Evolutionary conservation across 2,888 invertebrate species (phyloP), one percentile per base, ranked within the genome.

Genomic region (Argyra leucocephala): DNA sequence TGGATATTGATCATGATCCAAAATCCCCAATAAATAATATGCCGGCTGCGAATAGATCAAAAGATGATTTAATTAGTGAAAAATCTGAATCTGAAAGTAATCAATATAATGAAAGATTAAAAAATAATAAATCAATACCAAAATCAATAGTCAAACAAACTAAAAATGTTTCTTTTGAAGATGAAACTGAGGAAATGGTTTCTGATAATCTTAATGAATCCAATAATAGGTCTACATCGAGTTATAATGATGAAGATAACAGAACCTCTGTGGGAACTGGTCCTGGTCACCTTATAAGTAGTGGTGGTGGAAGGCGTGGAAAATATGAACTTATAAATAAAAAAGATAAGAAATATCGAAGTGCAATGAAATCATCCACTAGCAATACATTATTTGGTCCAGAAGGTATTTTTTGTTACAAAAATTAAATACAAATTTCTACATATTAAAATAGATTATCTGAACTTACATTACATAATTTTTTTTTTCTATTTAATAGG

Each of bases 81-180:
- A 61, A 61, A 23, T 5, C 23, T 59, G 59, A 59, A 4, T 15
- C 59, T 15, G 59, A 59, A 23, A 23, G 10, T 5, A 18, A 21
- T 48, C 48, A 48, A 48, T 18, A 18, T 5, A 48, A 15, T n/a
- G 48, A 48, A 18, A 48, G 48, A 48, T 48, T n/a, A 48, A 48
- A 48, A 48, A 48, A 48, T n/a, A 18, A 15, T 48, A 18, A 9
- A 5, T 18, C 4, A 18, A 48, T 18, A 48, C 48, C 48, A 48
- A 48, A 48, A 15, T 48, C 48, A 18, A 48, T 48, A 18, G 48
- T 48, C 9, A 61, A 61, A 31, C 24, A 24, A 2, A 61, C 61
- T 7, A 61, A 61, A 31, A 61, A 61, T 61, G 61, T 61, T 26
- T 61, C 61, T 26, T 61, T 61, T 31, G 61, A 61, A 24, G 61